Base-by-base conservation (phyloP, 1,140 invertebrate genomes). In the Acromyrmex charruanus region DNA sequence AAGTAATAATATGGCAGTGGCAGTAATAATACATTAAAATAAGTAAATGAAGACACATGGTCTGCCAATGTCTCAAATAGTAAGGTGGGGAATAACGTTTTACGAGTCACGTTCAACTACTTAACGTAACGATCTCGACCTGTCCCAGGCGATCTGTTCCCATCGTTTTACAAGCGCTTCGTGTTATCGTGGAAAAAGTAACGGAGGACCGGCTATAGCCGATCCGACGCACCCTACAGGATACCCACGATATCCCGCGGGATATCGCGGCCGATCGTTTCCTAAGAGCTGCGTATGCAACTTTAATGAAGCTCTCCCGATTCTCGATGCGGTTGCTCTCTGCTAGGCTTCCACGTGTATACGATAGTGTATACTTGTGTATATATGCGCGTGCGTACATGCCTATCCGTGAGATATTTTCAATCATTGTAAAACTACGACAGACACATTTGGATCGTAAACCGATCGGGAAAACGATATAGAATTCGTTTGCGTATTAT, bases 381-480 rank as follows among this genome's bases (percentile, higher is more conserved):
- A 25, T 25, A 39, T 81, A 39, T 51, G 58, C 35, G 51, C 25
- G n/a, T 61, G 82, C 39, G 21, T 35, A 66, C 25, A 39, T 3
- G 63, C 21, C 77, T 66, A 21, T 93, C 92, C 89, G 2, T 21
- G 93, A 92, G 91, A 93, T 87, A 86, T 95, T 95, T 94, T 93
- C 95, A 95, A 95, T 95, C 94, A 95, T 95, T 95, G 94, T 95
- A 94, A 95, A 95, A 95, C 93, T 94, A 94, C 93, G 88, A 92
- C 91, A 94, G 93, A 93, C 93, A 94, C 93, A 94, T 92, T 92
- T 92, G 93, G 93, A 93, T 93, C 94, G 94, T 95, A 94, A 95
- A 95, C 93, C 93, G 94, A 95, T 95, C 94, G 93, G 91, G 82
- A 91, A 91, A 94, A 93, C 92, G 94, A 95, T 94, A 94, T 90